Evolutionary conservation across 2,888 invertebrate species (phyloP).

Genomic region (Drosophila fungiperda): DNA sequence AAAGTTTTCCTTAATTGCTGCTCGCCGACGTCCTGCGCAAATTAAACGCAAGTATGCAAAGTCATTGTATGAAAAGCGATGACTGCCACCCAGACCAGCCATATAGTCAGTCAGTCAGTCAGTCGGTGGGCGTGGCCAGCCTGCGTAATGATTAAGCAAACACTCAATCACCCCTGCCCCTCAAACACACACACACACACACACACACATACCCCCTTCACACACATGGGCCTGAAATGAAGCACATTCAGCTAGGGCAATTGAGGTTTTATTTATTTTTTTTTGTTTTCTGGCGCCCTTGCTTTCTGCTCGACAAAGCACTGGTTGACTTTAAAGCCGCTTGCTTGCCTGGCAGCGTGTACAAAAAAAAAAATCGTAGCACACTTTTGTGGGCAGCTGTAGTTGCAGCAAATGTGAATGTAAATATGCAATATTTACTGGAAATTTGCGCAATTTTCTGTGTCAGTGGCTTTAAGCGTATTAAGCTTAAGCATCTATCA

Average conservation of each 20-base stretch:
- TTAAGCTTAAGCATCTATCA: slow-evolving; percentile 57
- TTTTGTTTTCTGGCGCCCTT: background rate
- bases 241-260: slow-evolving; percentile 59
- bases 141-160: slow-evolving; percentile 68
- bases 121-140: slow-evolving; percentile 43
- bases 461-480: slow-evolving; percentile 58
- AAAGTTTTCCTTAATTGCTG: slow-evolving; percentile 76
- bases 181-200: background rate
- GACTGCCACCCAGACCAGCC: slow-evolving; percentile 8
- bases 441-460: slow-evolving; percentile 39
- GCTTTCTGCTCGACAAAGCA: slow-evolving; percentile 25
- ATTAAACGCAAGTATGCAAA: slow-evolving; percentile 77
- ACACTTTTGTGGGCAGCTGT: slow-evolving; percentile 41
- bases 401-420: slow-evolving; percentile 32
- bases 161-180: slow-evolving; percentile 39
- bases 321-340: slow-evolving; percentile 30
- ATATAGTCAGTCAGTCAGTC: background rate
- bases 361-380: slow-evolving; percentile 31
- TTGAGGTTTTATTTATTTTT: slow-evolving; percentile 47
- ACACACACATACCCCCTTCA: background rate
- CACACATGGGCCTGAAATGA: slow-evolving; percentile 47
- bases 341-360: slow-evolving; percentile 4
- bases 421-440: slow-evolving; percentile 39
- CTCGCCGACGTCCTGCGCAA: slow-evolving; percentile 48
- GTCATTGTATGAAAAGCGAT: slow-evolving; percentile 60